Evolutionary conservation across 2,888 invertebrate species (phyloP).

Genomic region (Trissoscelio sp.): DNA sequence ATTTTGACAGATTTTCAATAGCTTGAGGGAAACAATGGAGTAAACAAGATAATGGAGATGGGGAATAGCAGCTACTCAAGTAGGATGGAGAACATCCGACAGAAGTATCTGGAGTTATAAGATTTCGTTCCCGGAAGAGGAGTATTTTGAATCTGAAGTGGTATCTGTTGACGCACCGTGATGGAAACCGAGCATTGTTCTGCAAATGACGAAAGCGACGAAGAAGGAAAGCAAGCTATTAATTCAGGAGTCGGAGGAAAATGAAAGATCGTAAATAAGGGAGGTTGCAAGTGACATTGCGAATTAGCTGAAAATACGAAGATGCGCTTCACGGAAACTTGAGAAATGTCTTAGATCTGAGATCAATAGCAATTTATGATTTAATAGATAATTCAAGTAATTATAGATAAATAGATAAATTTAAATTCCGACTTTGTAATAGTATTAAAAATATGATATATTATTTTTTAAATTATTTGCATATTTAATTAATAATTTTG

Average conservation of each 20-base stretch:
- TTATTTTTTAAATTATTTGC: too few species aligned
- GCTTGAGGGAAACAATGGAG: too few species aligned
- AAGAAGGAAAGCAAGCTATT: background rate
- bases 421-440: too few species aligned
- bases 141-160: conserved; percentile 42
- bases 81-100: background rate
- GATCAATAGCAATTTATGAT: too few species aligned
- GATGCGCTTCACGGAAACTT: background rate
- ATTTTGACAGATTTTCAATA: too few species aligned
- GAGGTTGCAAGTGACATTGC: conserved; percentile 27
- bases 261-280: conserved; percentile 36
- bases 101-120: conserved; percentile 15
- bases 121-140: conserved; percentile 36
- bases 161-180: conserved; percentile 31
- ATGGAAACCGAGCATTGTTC: conserved; percentile 39
- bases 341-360: too few species aligned
- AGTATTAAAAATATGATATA: too few species aligned
- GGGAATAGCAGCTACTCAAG: too few species aligned
- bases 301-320: background rate
- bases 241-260: conserved; percentile 15
- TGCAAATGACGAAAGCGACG: conserved; percentile 4
- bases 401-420: too few species aligned
- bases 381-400: too few species aligned
- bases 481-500: too few species aligned
- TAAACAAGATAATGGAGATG: too few species aligned